Evolutionary conservation across 2,888 invertebrate species (phyloP).

Genomic region (Xestia rhomboidea): DNA sequence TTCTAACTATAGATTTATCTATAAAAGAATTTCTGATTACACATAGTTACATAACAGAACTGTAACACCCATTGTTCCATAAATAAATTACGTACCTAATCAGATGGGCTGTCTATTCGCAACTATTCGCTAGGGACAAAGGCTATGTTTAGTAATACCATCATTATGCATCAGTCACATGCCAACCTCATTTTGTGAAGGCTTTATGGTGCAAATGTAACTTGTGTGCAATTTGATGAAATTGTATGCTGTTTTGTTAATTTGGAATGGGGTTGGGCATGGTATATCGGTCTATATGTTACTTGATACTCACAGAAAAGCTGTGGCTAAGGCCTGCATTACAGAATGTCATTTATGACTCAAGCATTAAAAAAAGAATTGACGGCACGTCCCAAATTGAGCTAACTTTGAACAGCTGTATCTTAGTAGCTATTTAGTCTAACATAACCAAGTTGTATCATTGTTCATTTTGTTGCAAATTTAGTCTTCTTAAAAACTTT

Average conservation of each 20-base stretch:
- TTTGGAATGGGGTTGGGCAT: neutral
- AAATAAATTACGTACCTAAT: conserved; percentile 40
- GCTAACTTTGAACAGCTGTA: no score
- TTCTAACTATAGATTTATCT: neutral
- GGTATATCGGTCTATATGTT: neutral
- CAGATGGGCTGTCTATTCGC: conserved; percentile 45
- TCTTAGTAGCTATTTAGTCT: no score
- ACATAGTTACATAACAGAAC: conserved; percentile 5
- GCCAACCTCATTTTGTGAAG: conserved; percentile 37
- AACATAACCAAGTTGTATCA: no score
- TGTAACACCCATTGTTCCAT: conserved; percentile 14
- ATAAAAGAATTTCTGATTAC: conserved; percentile 1
- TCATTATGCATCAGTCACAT: conserved; percentile 32
- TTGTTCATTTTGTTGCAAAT: no score
- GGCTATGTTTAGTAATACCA: conserved; percentile 41
- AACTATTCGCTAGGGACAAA: conserved; percentile 52
- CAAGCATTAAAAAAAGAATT: neutral
- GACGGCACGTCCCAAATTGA: no score
- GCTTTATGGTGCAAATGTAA: conserved; percentile 21
- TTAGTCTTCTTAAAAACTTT: no score
- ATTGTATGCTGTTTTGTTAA: conserved; percentile 1
- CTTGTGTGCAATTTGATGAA: conserved; percentile 11
- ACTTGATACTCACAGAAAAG: neutral
- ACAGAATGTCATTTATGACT: neutral
- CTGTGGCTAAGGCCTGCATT: neutral